phyloP scores from a whole-genome alignment of 2,113 vertebrate genomes.

The Bos taurus region DNA sequence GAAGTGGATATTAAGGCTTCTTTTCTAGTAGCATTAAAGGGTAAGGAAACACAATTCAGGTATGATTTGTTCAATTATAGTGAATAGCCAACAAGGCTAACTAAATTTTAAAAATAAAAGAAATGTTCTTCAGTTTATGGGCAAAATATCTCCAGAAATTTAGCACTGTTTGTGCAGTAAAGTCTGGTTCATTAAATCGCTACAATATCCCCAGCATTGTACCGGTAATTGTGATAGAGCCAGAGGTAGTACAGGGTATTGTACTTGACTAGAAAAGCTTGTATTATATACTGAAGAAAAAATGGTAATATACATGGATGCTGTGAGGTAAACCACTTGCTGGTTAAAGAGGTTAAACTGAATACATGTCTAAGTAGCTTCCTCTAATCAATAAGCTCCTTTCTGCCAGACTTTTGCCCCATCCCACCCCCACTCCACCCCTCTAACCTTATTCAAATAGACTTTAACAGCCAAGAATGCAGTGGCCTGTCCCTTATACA shows the following conservation, averaged over 20 bases:
- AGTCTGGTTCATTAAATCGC: neutral
- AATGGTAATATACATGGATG: neutral
- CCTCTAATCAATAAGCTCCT: neutral
- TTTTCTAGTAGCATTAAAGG: neutral
- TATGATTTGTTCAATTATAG: slow-evolving; percentile 11
- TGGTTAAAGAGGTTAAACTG: neutral
- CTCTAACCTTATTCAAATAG: neutral
- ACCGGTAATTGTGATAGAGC: neutral
- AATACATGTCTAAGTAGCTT: slow-evolving; percentile 3
- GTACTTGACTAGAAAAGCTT: neutral
- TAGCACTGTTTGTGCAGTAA: neutral
- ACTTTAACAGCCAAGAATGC: neutral
- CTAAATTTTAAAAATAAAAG: neutral
- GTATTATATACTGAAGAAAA: neutral
- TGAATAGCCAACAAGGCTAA: neutral
- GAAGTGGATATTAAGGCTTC: neutral
- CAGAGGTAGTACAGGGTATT: neutral
- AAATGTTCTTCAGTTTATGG: neutral
- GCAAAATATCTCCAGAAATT: neutral
- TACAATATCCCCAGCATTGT: neutral
- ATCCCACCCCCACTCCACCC: neutral
- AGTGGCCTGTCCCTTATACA: neutral
- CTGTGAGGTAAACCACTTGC: neutral
- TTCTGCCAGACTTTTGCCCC: neutral
- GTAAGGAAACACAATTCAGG: neutral